A percentile compares a stretch with the other conserved stretches of the same genome.
These are phyloP conservation scores for Trematomus loennbergii DNA, from an alignment of 2,113 vertebrate species.

Conservation along the genomic window DNA sequence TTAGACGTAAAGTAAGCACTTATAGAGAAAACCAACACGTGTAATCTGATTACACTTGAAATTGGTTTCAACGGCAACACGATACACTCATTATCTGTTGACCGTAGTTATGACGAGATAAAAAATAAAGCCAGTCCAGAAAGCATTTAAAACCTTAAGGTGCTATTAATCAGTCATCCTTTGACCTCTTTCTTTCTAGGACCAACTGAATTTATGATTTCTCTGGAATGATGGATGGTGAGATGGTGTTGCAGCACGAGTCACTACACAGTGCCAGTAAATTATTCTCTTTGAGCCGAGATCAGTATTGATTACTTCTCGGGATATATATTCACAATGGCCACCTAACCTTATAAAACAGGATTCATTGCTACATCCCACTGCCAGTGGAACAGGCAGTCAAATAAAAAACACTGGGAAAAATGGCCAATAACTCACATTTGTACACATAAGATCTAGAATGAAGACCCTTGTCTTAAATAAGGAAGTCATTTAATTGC, in stretches of 20 bases:
- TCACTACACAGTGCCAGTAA: conserved; percentile 41
- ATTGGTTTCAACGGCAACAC: background rate
- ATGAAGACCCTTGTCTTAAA: conserved; percentile 5
- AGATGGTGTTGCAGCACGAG: background rate
- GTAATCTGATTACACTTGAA: conserved; percentile 10
- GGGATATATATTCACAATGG: conserved; percentile 35
- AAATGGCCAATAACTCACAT: conserved; percentile 1
- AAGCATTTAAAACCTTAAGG: conserved; percentile 19
- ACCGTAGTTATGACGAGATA: background rate
- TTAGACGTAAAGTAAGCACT: background rate
- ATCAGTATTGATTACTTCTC: conserved; percentile 56
- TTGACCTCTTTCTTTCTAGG: background rate
- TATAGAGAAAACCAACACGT: background rate
- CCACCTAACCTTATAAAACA: background rate
- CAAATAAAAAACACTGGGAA: background rate
- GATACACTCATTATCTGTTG: background rate
- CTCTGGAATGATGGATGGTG: conserved; percentile 29
- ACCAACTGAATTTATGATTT: conserved; percentile 39
- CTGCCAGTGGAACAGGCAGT: background rate
- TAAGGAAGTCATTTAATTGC: background rate
- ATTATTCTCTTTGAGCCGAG: conserved; percentile 28
- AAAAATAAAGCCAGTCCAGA: background rate
- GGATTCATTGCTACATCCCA: conserved; percentile 28
- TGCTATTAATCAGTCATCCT: conserved; percentile 49
- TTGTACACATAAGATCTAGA: background rate